A percentile compares a stretch with the other conserved stretches of the same genome.
Conservation (phyloP, 2,797 vertebrate species). For the Sebastes itinus region DNA sequence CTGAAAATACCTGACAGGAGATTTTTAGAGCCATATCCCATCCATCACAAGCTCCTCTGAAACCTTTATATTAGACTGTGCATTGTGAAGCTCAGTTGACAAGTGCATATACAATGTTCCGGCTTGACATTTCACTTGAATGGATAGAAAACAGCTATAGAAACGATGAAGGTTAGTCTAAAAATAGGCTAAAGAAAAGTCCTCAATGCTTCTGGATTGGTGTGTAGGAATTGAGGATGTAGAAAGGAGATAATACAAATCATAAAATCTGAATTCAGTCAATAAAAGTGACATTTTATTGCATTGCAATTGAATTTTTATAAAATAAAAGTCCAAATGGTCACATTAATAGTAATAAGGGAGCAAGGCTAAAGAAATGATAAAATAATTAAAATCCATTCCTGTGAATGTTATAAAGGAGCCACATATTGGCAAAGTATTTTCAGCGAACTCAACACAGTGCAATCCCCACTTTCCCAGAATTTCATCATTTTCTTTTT, state of each 20-base stretch:
- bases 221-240: not conserved
- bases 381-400: not conserved
- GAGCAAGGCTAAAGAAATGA: not conserved
- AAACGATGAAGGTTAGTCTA: conserved; percentile 71
- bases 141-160: conserved; percentile 54
- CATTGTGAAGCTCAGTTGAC: conserved; percentile 7
- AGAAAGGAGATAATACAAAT: not conserved
- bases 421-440: conserved; percentile 2
- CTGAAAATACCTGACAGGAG: not conserved
- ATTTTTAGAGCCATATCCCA: not conserved
- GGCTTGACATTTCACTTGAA: conserved; percentile 73
- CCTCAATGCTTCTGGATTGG: not conserved
- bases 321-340: not conserved
- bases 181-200: conserved; percentile 56
- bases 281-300: not conserved
- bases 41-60: not conserved
- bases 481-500: conserved; percentile 52
- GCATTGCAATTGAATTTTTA: not conserved
- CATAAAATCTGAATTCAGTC: not conserved
- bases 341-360: not conserved
- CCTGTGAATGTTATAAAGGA: not conserved
- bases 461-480: conserved; percentile 29
- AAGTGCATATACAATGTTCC: conserved; percentile 18
- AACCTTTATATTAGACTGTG: not conserved
- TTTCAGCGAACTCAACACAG: conserved; percentile 11